phyloP scores from a whole-genome alignment of 2,888 invertebrate species.

The Thecophora atra region DNA sequence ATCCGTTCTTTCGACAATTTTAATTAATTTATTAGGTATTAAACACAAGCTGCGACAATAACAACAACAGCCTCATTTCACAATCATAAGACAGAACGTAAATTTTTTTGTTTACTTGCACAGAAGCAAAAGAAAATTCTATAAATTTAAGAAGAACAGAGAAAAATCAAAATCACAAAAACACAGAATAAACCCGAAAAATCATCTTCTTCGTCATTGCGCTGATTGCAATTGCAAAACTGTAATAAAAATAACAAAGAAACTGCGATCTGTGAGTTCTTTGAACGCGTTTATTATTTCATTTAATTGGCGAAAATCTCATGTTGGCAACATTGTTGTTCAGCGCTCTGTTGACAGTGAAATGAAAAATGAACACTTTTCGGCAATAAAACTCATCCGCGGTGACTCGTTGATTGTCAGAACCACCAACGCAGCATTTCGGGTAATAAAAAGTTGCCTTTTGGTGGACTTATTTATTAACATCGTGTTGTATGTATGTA shows the following conservation, averaged over 20 bases:
- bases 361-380: conserved; percentile 20
- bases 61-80: too few species aligned
- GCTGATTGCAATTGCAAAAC: background rate
- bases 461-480: conserved; percentile 4
- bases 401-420: conserved; percentile 7
- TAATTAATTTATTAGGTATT: background rate
- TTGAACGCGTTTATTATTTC: background rate
- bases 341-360: conserved; percentile 1
- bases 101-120: too few species aligned
- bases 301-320: conserved; percentile 14
- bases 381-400: conserved; percentile 16
- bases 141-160: too few species aligned
- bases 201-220: background rate
- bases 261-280: background rate
- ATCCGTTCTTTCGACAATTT: too few species aligned
- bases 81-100: background rate
- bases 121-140: too few species aligned
- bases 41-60: background rate
- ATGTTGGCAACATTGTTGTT: conserved; percentile 10
- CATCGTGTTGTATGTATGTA: too few species aligned
- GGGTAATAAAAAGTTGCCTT: background rate
- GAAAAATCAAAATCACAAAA: too few species aligned
- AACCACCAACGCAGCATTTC: conserved; percentile 7
- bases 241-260: too few species aligned
- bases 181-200: background rate